Base-by-base conservation (phyloP, 2,113 vertebrate genomes). In the Dipodomys ordii region DNA sequence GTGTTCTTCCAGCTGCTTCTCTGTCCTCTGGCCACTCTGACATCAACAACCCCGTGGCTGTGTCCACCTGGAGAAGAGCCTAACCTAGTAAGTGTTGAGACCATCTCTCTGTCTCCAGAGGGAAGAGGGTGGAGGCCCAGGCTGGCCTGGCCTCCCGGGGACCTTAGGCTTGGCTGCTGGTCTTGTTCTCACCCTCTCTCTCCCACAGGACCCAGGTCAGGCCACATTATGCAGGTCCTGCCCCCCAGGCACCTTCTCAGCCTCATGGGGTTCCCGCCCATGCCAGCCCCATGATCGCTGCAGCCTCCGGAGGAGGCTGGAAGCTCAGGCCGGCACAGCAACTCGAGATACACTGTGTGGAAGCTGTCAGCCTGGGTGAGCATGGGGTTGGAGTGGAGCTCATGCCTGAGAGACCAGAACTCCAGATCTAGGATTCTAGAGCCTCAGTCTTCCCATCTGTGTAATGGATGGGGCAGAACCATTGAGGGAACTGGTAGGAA, bases 21-120 rank as follows among this genome's bases (percentile, higher is more conserved):
- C 90, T 98, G 90, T 97, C 96, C 96, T 98, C 98, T 83, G 92
- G 89, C n/a, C 90, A 92, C 90, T 82, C 71, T 84, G 88, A 82
- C 92, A 23, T 65, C 87, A 10, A 19, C 30, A 0, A 8, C 82
- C 22, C 82, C 53, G 27, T 76, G 85, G 94, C 92, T 92, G 46
- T 99, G 99, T 93, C 98, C 98, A 0, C 98, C 98, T 0, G 99
- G 99, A 44, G 98, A 99, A 94, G 98, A 99, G 95, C 99, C 99
- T 7, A 85, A 94, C 4, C 97, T 97, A 98, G 99, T 99, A 95
- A 99, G 98, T 78, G 0, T 12, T 2, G 1, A 57, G 53, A 13
- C 53, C 6, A 46, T 73, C 16, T 8, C 0, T 72, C 39, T 1
- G 32, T 27, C 69, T 80, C 30, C 20, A 22, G 30, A 69, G 82